A percentile compares a stretch with the other conserved stretches of the same genome.
Evolutionary conservation across 2,113 vertebrate genomes (phyloP).

Genomic region (Delphinus delphis): DNA sequence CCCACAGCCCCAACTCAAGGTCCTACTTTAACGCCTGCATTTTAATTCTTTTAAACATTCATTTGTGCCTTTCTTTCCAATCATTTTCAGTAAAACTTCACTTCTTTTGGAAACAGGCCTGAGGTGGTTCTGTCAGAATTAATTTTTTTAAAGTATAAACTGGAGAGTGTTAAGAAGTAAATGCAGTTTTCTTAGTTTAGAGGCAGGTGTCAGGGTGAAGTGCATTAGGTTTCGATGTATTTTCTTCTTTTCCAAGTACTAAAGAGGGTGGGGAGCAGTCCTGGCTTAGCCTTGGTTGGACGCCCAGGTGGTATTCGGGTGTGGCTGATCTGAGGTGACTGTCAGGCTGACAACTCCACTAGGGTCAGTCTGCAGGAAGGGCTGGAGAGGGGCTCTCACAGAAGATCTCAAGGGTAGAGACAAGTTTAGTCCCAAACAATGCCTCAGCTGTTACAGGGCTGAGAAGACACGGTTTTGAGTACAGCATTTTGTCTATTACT

Average conservation of each 20-base stretch:
- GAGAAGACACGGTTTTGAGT: not conserved
- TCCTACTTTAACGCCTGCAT: not conserved
- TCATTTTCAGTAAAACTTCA: slow-evolving; percentile 43
- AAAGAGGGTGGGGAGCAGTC: not conserved
- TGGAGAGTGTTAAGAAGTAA: slow-evolving; percentile 2
- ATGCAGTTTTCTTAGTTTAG: slow-evolving; percentile 17
- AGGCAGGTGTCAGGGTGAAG: not conserved
- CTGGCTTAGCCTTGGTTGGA: not conserved
- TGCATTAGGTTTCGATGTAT: not conserved
- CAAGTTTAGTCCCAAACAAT: not conserved
- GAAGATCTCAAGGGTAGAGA: not conserved
- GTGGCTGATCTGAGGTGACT: not conserved
- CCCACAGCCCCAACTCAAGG: not conserved
- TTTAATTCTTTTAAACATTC: slow-evolving; percentile 61
- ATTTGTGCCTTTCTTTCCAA: slow-evolving; percentile 53
- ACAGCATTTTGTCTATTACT: not conserved
- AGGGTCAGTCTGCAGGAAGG: not conserved
- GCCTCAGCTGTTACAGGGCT: not conserved
- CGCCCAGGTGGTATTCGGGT: not conserved
- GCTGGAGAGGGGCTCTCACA: not conserved
- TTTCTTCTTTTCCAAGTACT: not conserved
- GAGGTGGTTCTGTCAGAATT: slow-evolving; percentile 44
- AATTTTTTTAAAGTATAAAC: slow-evolving; percentile 3
- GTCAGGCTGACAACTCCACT: not conserved
- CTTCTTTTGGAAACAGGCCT: slow-evolving; percentile 49